Percentiles rank a stretch among this genome's conserved stretches.
Evolutionary conservation across 2,888 invertebrate genomes (phyloP).

Genomic region (Tenthredo livida): DNA sequence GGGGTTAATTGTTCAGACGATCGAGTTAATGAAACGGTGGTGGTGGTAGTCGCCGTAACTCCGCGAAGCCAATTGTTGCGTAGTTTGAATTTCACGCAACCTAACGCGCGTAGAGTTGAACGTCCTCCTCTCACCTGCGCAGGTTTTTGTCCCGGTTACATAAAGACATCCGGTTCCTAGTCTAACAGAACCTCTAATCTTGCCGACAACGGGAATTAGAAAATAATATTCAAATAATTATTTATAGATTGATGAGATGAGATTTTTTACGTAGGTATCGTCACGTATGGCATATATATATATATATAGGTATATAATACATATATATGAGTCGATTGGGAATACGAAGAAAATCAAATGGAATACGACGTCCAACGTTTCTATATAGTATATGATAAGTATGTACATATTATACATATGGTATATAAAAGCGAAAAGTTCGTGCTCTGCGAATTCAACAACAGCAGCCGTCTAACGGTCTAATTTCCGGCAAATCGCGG

Average conservation of each 20-base stretch:
- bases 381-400: neutral
- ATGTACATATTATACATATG: neutral
- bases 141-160: slow-evolving; percentile 56
- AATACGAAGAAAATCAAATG: neutral
- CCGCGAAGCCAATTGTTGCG: slow-evolving; percentile 33
- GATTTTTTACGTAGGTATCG: too few relatives aligned
- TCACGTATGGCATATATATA: neutral
- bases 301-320: neutral
- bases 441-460: neutral
- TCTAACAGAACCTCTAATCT: slow-evolving; percentile 35
- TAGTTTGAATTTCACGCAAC: slow-evolving; percentile 52
- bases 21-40: neutral
- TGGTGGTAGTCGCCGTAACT: neutral
- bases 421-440: neutral
- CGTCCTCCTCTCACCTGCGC: slow-evolving; percentile 56
- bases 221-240: slow-evolving; percentile 10
- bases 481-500: neutral
- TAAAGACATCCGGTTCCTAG: slow-evolving; percentile 56
- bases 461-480: neutral
- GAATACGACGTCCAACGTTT: neutral
- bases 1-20: neutral
- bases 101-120: slow-evolving; percentile 53
- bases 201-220: slow-evolving; percentile 5
- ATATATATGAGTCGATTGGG: neutral
- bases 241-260: neutral